Base-by-base conservation (phyloP, 2,888 invertebrate genomes). In the Andrena haemorrhoa region DNA sequence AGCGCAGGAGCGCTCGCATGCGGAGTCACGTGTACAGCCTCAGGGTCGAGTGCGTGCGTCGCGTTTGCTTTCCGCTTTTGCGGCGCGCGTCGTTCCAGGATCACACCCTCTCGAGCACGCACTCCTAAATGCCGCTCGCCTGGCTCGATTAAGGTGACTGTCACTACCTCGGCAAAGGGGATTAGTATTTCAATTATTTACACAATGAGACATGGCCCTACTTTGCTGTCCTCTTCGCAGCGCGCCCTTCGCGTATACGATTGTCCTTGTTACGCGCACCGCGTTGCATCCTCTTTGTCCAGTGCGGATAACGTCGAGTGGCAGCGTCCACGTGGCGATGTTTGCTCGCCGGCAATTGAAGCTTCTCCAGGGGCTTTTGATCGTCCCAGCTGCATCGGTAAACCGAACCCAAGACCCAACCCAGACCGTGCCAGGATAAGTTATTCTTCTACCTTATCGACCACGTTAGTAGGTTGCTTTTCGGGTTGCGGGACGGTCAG, bases 171-270 rank as follows among this genome's bases (percentile, higher is more conserved):
- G 79, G 75, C 65, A 86, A 86, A 85, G 82, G 84, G 91, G 94
- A 94, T 94, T 94, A 93, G 91, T 90, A 90, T 94, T 93, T 93
- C 93, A 93, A 93, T 93, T 93, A 93, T 94, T 94, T 93, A 90
- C 88, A 91, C 92, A 92, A 92, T 91, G 87, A 89, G 88, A 76
- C 79, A 69, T 63, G 79, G 68, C 72, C 69, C 23, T 35, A 75
- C 23, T 20, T 74, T 58, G 7, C 47, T 23, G 41, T 65, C 53
- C 47, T 31, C 8, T 1, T 33, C 10, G 10, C 8, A 5, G 10
- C 8, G 51, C 56, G 26, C 6, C 12, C 64, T 47, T 33, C 56
- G 8, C 12, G 29, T 29, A 12, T 64, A 8, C 41, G 29, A 10
- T 23, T 10, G 1, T 61, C 66, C 33, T 20, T 16, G 47, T 12